Percentiles rank a stretch among this genome's conserved stretches.
Conservation (phyloP, 2,113 vertebrate species). For the Nycticryphes semicollaris region DNA sequence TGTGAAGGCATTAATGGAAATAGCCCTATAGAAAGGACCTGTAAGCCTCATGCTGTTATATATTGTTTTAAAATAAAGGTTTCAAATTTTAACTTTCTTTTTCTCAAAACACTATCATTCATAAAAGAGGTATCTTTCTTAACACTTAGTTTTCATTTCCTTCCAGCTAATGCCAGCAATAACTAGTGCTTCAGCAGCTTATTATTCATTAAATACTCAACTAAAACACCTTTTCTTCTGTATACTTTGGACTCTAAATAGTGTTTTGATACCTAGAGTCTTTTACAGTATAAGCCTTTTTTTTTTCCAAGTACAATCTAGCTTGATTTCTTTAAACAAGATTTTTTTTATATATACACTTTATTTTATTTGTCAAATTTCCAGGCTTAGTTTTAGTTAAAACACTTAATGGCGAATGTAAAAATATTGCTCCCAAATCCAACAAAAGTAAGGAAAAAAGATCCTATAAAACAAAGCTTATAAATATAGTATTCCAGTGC, state of each 20-base stretch:
- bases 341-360: neutral
- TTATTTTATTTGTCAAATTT: constrained; percentile 71
- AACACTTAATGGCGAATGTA: constrained; percentile 60
- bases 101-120: constrained; percentile 46
- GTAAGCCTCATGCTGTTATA: neutral
- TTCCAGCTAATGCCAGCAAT: constrained; percentile 66
- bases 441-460: constrained; percentile 27
- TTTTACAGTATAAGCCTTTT: constrained; percentile 10
- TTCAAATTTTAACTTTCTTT: constrained; percentile 58
- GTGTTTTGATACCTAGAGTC: constrained; percentile 46
- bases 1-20: neutral
- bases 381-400: constrained; percentile 57
- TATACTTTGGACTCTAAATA: constrained; percentile 69
- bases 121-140: constrained; percentile 63
- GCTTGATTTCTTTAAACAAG: constrained; percentile 26
- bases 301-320: constrained; percentile 44
- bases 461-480: constrained; percentile 51
- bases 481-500: constrained; percentile 28
- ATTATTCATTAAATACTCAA: constrained; percentile 77
- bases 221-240: constrained; percentile 75
- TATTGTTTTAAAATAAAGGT: constrained; percentile 43
- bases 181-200: constrained; percentile 73
- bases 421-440: constrained; percentile 53
- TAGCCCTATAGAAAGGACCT: neutral
- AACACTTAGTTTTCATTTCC: constrained; percentile 75